Percentiles rank a stretch among this genome's conserved stretches.
Evolutionary conservation across 2,797 vertebrate genomes (phyloP).

Genomic region (Mormyrus hasselquistii): DNA sequence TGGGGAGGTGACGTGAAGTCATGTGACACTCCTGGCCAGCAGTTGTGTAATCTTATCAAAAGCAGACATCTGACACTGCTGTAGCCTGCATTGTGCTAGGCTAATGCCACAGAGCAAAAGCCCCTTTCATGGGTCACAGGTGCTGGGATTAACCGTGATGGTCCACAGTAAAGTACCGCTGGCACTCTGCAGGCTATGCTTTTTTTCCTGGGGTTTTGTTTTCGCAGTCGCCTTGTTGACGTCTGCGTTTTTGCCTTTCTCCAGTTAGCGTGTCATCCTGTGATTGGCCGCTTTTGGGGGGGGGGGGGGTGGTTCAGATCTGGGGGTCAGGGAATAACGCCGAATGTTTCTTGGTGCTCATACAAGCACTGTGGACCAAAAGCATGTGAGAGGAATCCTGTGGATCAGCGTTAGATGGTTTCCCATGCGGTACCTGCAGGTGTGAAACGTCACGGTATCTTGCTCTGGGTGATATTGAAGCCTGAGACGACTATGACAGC

Average conservation of each 20-base stretch:
- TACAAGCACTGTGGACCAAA: not conserved
- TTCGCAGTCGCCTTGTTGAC: conserved; percentile 48
- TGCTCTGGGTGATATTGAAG: not conserved
- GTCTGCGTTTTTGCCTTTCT: conserved; percentile 31
- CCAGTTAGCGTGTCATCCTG: not conserved
- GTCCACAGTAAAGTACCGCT: conserved; percentile 50
- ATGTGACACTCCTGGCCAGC: conserved; percentile 6
- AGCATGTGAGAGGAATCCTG: not conserved
- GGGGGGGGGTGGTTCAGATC: conserved; percentile 11
- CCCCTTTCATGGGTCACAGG: conserved; percentile 45
- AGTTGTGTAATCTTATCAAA: conserved; percentile 40
- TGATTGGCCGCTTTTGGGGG: conserved; percentile 38
- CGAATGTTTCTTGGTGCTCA: not conserved
- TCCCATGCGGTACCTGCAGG: not conserved
- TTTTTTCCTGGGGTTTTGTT: conserved; percentile 34
- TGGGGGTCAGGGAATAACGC: not conserved
- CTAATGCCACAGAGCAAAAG: conserved; percentile 50
- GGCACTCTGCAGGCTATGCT: conserved; percentile 41
- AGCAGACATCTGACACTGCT: conserved; percentile 42
- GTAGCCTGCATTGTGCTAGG: conserved; percentile 44
- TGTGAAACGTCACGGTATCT: not conserved
- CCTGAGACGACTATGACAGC: not conserved
- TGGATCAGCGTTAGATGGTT: not conserved
- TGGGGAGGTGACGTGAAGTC: not conserved
- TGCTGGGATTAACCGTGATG: conserved; percentile 47